Evolutionary conservation across 2,888 invertebrate species (phyloP).

Genomic region (Thecophora atra): DNA sequence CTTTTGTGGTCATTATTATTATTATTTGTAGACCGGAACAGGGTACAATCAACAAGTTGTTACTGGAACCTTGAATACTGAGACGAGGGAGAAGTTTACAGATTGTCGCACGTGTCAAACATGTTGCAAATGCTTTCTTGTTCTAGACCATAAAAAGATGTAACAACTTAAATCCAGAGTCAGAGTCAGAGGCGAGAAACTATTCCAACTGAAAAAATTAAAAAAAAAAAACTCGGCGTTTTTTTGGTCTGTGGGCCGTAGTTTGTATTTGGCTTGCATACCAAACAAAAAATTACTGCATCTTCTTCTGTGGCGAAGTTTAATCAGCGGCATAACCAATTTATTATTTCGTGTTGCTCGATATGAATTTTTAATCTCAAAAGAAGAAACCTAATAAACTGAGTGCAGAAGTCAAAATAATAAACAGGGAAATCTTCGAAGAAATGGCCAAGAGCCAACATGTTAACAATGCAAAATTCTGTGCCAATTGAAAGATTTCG

Average conservation of each 20-base stretch:
- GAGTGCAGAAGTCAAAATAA: not conserved
- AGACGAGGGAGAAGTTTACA: slow-evolving; percentile 6
- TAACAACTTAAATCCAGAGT: not conserved
- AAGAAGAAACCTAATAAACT: not conserved
- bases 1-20: slow-evolving; percentile 17
- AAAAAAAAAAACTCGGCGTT: not conserved
- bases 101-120: slow-evolving; percentile 23
- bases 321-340: slow-evolving; percentile 21
- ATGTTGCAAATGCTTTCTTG: not conserved
- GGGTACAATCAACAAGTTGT: slow-evolving; percentile 5
- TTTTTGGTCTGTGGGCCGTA: not conserved
- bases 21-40: slow-evolving; percentile 20
- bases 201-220: not conserved
- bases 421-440: slow-evolving; percentile 1
- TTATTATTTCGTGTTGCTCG: slow-evolving; percentile 4
- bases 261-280: slow-evolving; percentile 20
- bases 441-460: not conserved
- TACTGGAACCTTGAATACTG: not conserved
- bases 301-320: slow-evolving; percentile 12
- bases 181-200: not conserved
- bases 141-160: not conserved
- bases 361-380: slow-evolving; percentile 27
- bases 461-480: not conserved
- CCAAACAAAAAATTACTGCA: not conserved
- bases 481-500: slow-evolving; percentile 6